Percentiles rank a stretch among this genome's conserved stretches.
These are phyloP conservation scores for Empidonax alnorum DNA, from an alignment of 2,113 vertebrate species.

Conservation along the genomic window DNA sequence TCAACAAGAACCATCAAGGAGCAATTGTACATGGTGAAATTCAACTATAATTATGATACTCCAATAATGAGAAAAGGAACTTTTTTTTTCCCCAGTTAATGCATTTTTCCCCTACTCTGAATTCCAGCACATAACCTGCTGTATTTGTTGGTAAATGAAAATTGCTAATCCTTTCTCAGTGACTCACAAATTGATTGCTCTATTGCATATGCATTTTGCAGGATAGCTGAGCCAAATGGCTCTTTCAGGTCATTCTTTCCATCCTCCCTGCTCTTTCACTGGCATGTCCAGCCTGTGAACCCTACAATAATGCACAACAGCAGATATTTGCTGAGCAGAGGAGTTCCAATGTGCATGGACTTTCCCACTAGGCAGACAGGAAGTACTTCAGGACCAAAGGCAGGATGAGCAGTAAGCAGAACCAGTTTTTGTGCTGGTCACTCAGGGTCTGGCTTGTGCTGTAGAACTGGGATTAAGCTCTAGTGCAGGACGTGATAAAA, in stretches of 20 bases:
- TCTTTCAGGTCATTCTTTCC: neutral
- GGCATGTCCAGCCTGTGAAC: neutral
- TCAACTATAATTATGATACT: conserved; percentile 12
- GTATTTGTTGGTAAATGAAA: neutral
- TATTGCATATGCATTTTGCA: neutral
- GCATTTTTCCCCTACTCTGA: neutral
- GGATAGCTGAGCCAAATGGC: neutral
- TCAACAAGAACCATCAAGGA: conserved; percentile 38
- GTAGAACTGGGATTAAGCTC: neutral
- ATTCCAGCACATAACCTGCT: neutral
- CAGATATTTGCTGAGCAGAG: neutral
- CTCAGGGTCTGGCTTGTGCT: neutral
- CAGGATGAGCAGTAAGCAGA: neutral
- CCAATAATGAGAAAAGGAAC: conserved; percentile 15
- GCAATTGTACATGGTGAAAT: conserved; percentile 31
- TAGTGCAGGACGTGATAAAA: neutral
- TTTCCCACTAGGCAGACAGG: neutral
- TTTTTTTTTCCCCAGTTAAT: neutral
- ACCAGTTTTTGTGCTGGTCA: neutral
- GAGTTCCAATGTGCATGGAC: neutral
- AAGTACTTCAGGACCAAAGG: neutral
- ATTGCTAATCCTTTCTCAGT: neutral
- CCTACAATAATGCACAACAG: neutral
- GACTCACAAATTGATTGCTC: conserved; percentile 2
- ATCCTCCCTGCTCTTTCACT: neutral